Evolutionary conservation across 2,797 vertebrate genomes (phyloP).

Genomic region (Aselliscus stoliczkanus): DNA sequence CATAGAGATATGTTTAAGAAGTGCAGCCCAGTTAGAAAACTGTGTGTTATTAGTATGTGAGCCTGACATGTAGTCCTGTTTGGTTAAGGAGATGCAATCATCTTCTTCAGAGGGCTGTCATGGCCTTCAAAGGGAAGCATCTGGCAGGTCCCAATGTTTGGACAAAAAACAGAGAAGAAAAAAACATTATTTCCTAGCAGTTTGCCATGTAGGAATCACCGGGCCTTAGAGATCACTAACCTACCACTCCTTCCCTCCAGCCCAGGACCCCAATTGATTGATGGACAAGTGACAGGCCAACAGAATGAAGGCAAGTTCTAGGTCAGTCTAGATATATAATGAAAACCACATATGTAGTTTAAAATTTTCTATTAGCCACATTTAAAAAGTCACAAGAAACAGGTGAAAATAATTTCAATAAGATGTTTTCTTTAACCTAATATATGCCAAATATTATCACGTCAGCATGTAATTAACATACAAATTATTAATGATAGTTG

Average conservation of each 20-base stretch:
- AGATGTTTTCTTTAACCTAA: not conserved
- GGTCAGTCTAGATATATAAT: not conserved
- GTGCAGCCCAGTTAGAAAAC: not conserved
- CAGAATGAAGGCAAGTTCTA: not conserved
- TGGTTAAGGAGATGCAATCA: not conserved
- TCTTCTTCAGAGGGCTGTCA: not conserved
- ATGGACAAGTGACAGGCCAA: not conserved
- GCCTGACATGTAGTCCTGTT: not conserved
- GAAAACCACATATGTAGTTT: not conserved
- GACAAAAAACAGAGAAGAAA: not conserved
- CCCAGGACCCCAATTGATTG: not conserved
- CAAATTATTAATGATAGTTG: not conserved
- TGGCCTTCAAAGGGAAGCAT: not conserved
- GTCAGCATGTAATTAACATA: not conserved
- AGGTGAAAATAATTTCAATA: not conserved
- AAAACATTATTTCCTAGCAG: not conserved
- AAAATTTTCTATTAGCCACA: not conserved
- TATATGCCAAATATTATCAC: not conserved
- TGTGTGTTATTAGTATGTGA: not conserved
- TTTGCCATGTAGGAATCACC: not conserved
- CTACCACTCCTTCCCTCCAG: not conserved
- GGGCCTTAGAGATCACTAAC: not conserved
- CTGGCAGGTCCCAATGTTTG: not conserved
- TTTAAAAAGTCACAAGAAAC: not conserved
- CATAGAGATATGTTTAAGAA: not conserved